phyloP scores from a whole-genome alignment of 1,140 invertebrate genomes.

The Drusus annulatus region DNA sequence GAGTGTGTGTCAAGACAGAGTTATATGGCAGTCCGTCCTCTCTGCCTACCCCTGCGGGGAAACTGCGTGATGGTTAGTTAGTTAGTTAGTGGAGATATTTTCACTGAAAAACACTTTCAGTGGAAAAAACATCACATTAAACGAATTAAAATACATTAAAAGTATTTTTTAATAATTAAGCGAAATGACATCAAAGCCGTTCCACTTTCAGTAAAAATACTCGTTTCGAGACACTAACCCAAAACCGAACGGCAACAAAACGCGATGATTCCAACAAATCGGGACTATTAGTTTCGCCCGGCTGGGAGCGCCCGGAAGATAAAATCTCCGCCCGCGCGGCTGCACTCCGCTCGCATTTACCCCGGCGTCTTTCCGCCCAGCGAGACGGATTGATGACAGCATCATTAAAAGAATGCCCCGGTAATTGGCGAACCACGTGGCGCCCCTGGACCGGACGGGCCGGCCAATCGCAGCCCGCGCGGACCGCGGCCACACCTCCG shows the following conservation, averaged over 20 bases:
- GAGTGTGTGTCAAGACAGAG: no score
- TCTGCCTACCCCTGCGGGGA: no score
- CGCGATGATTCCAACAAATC: neutral
- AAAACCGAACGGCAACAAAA: neutral
- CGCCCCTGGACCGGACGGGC: neutral
- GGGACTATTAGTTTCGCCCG: neutral
- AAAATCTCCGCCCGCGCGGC: neutral
- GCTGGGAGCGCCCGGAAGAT: neutral
- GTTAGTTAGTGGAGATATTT: no score
- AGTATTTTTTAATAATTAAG: no score
- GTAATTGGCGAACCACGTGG: constrained; percentile 21
- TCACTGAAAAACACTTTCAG: no score
- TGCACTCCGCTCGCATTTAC: neutral
- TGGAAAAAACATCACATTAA: no score
- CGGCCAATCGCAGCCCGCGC: neutral
- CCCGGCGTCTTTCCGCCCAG: constrained; percentile 9
- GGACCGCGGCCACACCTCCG: neutral
- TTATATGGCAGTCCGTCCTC: no score
- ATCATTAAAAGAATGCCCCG: constrained; percentile 21
- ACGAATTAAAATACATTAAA: no score
- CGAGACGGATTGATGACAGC: constrained; percentile 33
- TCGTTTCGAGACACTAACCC: no score
- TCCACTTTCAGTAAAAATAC: no score
- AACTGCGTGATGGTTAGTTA: no score
- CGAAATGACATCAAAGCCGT: no score